A percentile compares a stretch with the other conserved stretches of the same genome.
Conservation (phyloP, 2,888 invertebrate genomes). For the Lasioglossum leucozonium region DNA sequence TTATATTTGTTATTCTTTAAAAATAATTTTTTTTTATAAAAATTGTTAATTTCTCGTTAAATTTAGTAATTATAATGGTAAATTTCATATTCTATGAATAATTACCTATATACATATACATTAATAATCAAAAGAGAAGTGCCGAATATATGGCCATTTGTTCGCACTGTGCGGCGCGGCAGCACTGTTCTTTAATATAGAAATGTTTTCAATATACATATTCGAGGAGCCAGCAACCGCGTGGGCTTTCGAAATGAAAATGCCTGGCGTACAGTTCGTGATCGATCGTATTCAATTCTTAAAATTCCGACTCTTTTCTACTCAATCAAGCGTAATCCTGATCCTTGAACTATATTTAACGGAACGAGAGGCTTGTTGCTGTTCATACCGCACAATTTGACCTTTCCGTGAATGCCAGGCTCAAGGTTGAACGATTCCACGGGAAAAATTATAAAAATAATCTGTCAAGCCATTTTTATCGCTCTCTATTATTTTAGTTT, state of each 20-base stretch:
- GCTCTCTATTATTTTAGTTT: not conserved
- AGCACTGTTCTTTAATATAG: not conserved
- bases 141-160: too few species aligned
- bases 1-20: too few species aligned
- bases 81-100: too few species aligned
- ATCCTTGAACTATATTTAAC: constrained; percentile 54
- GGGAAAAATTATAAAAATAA: constrained; percentile 11
- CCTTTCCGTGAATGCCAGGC: not conserved
- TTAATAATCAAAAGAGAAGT: too few species aligned
- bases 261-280: not conserved
- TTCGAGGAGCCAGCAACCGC: not conserved
- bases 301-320: constrained; percentile 32
- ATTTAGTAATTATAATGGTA: too few species aligned
- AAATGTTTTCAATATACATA: constrained; percentile 22
- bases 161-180: too few species aligned
- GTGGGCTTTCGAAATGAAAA: constrained; percentile 3
- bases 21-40: too few species aligned
- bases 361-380: constrained; percentile 11
- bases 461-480: too few species aligned
- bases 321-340: constrained; percentile 7
- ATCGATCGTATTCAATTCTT: constrained; percentile 50
- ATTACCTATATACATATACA: too few species aligned
- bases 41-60: too few species aligned
- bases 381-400: constrained; percentile 2
- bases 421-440: not conserved